Conservation (phyloP, 2,113 vertebrate species). For the Raphicerus campestris region DNA sequence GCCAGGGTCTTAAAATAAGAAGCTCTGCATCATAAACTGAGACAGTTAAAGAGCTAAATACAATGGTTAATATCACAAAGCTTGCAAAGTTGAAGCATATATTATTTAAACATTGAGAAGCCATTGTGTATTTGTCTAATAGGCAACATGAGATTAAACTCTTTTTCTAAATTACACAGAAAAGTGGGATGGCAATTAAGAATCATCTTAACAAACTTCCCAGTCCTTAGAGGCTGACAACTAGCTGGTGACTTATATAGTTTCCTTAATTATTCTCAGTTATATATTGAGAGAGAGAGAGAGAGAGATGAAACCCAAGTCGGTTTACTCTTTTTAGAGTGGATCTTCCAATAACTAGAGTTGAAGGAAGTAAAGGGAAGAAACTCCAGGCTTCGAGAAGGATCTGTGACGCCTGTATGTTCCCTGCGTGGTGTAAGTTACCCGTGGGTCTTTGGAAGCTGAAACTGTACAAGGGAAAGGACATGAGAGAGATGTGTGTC, state of each 20-base stretch:
- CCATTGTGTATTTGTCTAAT: not conserved
- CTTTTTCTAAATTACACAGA: constrained; percentile 19
- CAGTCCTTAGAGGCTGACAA: not conserved
- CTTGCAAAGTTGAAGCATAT: not conserved
- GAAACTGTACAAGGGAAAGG: not conserved
- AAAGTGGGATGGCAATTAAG: constrained; percentile 4
- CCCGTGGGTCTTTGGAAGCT: not conserved
- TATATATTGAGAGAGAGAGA: not conserved
- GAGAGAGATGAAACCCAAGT: not conserved
- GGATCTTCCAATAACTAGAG: not conserved
- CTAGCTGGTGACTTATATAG: not conserved
- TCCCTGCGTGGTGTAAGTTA: not conserved
- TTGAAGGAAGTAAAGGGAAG: not conserved
- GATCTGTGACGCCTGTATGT: not conserved
- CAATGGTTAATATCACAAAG: not conserved
- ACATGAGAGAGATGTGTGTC: not conserved
- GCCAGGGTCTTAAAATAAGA: not conserved
- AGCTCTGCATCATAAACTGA: constrained; percentile 18
- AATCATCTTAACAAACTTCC: not conserved
- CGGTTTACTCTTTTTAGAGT: not conserved
- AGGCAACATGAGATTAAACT: not conserved
- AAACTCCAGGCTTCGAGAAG: not conserved
- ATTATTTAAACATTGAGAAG: constrained; percentile 10
- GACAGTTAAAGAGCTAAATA: not conserved
- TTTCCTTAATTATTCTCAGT: not conserved